These are phyloP conservation scores for Stigmatopora nigra DNA, from an alignment of 2,113 vertebrate genomes.

Conservation along the genomic window DNA sequence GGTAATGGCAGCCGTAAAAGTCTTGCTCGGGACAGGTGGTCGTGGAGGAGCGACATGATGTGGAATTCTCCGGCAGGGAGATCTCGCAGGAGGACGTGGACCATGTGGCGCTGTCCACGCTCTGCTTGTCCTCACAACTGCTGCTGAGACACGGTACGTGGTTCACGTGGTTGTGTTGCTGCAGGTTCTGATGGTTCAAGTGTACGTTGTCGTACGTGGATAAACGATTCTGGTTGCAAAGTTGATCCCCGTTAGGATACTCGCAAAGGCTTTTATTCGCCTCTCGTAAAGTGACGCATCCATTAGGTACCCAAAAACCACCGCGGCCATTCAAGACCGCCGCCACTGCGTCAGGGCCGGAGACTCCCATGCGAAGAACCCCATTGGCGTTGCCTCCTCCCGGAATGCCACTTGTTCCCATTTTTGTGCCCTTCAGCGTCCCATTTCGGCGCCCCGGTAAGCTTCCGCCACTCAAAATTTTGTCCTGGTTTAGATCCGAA, in stretches of 20 bases:
- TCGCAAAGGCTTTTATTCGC: constrained; percentile 73
- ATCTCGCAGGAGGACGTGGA: constrained; percentile 96
- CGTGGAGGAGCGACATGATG: constrained; percentile 90
- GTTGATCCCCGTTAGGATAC: constrained; percentile 48
- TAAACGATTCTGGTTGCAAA: constrained; percentile 78
- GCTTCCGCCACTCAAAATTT: constrained; percentile 60
- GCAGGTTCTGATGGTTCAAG: constrained; percentile 76
- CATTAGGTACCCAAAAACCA: constrained; percentile 78
- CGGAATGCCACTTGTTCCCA: constrained; percentile 83
- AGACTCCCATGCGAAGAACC: constrained; percentile 76
- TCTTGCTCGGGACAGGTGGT: constrained; percentile 95
- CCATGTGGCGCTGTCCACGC: constrained; percentile 97
- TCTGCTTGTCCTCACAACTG: constrained; percentile 92
- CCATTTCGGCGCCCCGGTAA: constrained; percentile 74
- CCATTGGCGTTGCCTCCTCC: constrained; percentile 62
- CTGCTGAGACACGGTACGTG: constrained; percentile 51
- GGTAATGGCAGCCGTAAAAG: constrained; percentile 78
- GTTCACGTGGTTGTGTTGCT: constrained; percentile 59
- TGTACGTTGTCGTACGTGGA: constrained; percentile 97
- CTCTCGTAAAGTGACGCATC: constrained; percentile 83
- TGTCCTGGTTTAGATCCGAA: constrained; percentile 70
- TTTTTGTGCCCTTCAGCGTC: constrained; percentile 84
- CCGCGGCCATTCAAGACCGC: constrained; percentile 63
- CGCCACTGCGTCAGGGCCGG: constrained; percentile 69
- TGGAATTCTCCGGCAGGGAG: constrained; percentile 90